Base-by-base conservation (phyloP, 2,888 invertebrate species). In the Philereme vetulata region DNA sequence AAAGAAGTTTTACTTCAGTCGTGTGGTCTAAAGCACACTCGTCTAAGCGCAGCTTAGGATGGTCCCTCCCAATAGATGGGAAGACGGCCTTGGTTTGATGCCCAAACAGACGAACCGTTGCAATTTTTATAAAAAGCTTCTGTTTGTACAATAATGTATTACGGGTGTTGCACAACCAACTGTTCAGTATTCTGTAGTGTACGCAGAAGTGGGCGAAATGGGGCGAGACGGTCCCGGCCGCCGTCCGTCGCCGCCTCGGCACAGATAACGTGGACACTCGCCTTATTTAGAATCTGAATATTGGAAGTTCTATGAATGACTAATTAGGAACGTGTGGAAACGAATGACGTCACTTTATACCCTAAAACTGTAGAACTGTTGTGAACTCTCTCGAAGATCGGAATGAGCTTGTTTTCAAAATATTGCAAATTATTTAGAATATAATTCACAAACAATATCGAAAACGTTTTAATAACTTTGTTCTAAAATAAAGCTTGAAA, bases 131-230 rank as follows among this genome's bases (percentile, higher is more conserved):
- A 7, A 2, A 36, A 36, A 36, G 36, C 1, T 36, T 36, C 5
- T 36, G 8, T 7, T 36, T 36, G 8, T 36, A 36, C 5, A 21
- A 1, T 21, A 21, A 21, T 21, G 21, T 21, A 21, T 1, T 21
- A 21, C 21, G 21, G 21, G 21, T 21, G 21, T 21, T 21, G 21
- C 21, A 21, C 21, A 1, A 21, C 2, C 2, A 21, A 21, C 21
- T 21, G 21, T 21, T 21, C 21, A 21, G 21, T 34, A 47, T n/a
- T 48, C 35, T 48, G 34, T 71, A 68, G 69, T 62, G 65, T 77
- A 71, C 70, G 62, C 74, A 74, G 82, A 81, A 77, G 72, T 72
- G 77, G 72, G 77, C 64, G 76, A 84, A 81, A 68, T 85, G 79
- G 85, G 77, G 65, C 80, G 74, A 56, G 68, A 36, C 59, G 49